These are phyloP conservation scores for Cyclina sinensis DNA, from an alignment of 1,140 invertebrate species.

Conservation along the genomic window DNA sequence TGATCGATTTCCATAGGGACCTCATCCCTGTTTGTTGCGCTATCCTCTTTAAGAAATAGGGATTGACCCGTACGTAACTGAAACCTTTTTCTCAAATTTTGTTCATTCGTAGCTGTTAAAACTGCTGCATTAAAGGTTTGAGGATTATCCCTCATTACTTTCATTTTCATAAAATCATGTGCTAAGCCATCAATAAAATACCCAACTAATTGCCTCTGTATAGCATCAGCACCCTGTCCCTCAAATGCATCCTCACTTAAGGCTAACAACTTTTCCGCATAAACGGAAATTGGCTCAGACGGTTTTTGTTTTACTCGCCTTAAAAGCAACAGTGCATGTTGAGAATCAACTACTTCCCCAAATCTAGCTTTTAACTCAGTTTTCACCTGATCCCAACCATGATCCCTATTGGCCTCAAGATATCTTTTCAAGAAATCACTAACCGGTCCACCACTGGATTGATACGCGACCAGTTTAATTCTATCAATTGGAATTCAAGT, in stretches of 20 bases:
- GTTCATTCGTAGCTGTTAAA: conserved; percentile 30
- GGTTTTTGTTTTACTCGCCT: conserved; percentile 36
- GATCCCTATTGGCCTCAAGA: not conserved
- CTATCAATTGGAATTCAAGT: not conserved
- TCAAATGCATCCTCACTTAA: conserved; percentile 46
- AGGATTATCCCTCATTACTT: conserved; percentile 61
- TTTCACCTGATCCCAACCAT: conserved; percentile 34
- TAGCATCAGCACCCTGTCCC: not conserved
- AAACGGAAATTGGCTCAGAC: conserved; percentile 52
- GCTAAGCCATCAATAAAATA: conserved; percentile 53
- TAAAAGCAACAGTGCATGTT: conserved; percentile 61
- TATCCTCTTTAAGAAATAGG: not conserved
- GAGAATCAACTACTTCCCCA: conserved; percentile 52
- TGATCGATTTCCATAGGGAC: not conserved
- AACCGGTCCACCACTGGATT: conserved; percentile 33
- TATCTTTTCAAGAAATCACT: conserved; percentile 55
- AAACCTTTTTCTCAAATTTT: conserved; percentile 52
- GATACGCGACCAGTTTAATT: conserved; percentile 55
- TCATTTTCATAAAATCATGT: conserved; percentile 52
- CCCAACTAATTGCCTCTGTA: conserved; percentile 39
- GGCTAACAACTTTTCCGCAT: conserved; percentile 45
- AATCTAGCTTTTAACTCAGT: conserved; percentile 30
- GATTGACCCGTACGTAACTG: not conserved
- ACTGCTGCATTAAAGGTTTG: conserved; percentile 46
- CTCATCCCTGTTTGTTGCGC: too few relatives aligned